Conservation (phyloP, 2,113 vertebrate genomes). For the Takifugu flavidus region DNA sequence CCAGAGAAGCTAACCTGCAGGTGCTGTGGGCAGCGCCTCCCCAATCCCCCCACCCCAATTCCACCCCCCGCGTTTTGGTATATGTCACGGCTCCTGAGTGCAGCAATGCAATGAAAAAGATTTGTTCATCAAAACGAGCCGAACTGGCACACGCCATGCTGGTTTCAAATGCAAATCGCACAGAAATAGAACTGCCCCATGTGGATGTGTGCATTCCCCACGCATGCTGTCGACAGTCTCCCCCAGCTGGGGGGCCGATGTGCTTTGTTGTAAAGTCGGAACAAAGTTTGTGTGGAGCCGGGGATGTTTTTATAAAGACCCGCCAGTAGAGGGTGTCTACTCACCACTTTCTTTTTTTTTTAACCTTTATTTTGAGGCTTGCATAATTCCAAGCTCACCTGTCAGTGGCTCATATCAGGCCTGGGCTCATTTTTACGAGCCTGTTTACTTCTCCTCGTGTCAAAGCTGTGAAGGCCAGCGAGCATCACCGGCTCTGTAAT, state of each 20-base stretch:
- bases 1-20: constrained; percentile 19
- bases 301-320: constrained; percentile 38
- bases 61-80: no score
- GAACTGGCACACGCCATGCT: constrained; percentile 24
- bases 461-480: background rate
- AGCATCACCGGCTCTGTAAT: constrained; percentile 1
- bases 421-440: background rate
- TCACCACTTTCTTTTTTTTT: constrained; percentile 44
- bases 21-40: no score
- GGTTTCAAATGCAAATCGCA: constrained; percentile 9
- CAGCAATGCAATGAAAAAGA: constrained; percentile 33
- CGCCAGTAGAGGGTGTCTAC: constrained; percentile 71
- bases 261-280: constrained; percentile 1
- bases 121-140: constrained; percentile 39
- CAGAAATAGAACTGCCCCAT: constrained; percentile 26
- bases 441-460: background rate
- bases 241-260: constrained; percentile 9
- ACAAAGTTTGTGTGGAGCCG: constrained; percentile 5
- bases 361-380: background rate
- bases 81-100: background rate
- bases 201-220: constrained; percentile 17
- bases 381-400: background rate
- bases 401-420: background rate
- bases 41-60: no score
- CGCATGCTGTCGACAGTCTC: constrained; percentile 12